Conservation (phyloP, 2,888 invertebrate genomes). For the Amiota minor region DNA sequence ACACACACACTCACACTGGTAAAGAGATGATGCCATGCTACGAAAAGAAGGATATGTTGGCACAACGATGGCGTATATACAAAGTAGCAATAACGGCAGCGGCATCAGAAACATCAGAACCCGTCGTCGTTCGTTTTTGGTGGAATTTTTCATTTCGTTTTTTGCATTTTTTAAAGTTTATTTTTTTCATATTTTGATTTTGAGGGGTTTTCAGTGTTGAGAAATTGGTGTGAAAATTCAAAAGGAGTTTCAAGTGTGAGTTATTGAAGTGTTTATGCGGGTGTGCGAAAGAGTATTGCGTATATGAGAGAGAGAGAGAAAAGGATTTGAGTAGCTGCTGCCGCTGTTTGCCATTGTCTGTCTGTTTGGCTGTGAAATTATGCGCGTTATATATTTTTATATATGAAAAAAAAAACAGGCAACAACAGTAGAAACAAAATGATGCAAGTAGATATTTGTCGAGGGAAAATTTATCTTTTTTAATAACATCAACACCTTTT, state of each 20-base stretch:
- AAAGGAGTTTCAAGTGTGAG: conserved; percentile 66
- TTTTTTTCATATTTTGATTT: conserved; percentile 44
- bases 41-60: neutral
- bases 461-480: conserved; percentile 34
- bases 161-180: conserved; percentile 22
- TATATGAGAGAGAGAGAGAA: conserved; percentile 55
- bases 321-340: conserved; percentile 46
- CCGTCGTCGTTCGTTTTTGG: neutral
- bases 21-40: conserved; percentile 1
- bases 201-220: conserved; percentile 63
- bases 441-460: too few relatives aligned
- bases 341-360: neutral
- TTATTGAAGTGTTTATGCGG: conserved; percentile 40
- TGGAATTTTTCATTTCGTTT: conserved; percentile 1
- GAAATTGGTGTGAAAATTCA: conserved; percentile 71
- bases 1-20: conserved; percentile 11
- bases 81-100: conserved; percentile 1
- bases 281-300: neutral
- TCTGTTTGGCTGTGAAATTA: conserved; percentile 56
- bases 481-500: conserved; percentile 25
- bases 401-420: conserved; percentile 38
- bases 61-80: neutral
- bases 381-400: conserved; percentile 63
- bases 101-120: conserved; percentile 5
- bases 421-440: conserved; percentile 31